Conservation (phyloP, 1,140 invertebrate genomes). For the Chironomus tepperi region DNA sequence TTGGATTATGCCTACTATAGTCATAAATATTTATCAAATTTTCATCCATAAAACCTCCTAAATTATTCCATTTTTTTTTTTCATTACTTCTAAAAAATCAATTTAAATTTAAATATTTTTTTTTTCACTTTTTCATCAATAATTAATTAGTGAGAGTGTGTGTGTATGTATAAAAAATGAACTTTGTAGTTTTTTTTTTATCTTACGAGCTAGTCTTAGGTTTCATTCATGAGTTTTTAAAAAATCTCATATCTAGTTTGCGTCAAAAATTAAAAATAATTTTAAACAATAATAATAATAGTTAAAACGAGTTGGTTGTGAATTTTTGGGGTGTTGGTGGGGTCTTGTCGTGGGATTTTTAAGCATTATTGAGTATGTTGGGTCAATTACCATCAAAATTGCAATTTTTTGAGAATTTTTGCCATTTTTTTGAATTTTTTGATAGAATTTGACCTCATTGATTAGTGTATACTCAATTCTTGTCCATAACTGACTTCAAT, state of each 20-base stretch:
- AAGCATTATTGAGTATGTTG: too few relatives aligned
- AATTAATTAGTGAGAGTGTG: neutral
- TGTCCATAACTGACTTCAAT: too few relatives aligned
- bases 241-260: neutral
- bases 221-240: conserved; percentile 8
- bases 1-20: neutral
- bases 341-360: too few relatives aligned
- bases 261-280: neutral
- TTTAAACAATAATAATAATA: conserved; percentile 1
- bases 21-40: conserved; percentile 8
- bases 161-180: conserved; percentile 9
- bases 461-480: too few relatives aligned
- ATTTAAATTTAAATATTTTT: conserved; percentile 10
- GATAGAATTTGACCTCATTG: too few relatives aligned
- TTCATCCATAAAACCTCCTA: neutral
- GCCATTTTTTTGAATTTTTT: too few relatives aligned
- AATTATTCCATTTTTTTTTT: neutral
- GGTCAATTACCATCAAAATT: too few relatives aligned
- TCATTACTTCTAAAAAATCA: neutral
- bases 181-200: neutral
- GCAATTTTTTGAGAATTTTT: too few relatives aligned
- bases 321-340: too few relatives aligned
- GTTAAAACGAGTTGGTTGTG: neutral
- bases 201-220: conserved; percentile 12
- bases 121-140: neutral